Base-by-base conservation (phyloP, 2,113 vertebrate species). In the Catharus bicknelli region DNA sequence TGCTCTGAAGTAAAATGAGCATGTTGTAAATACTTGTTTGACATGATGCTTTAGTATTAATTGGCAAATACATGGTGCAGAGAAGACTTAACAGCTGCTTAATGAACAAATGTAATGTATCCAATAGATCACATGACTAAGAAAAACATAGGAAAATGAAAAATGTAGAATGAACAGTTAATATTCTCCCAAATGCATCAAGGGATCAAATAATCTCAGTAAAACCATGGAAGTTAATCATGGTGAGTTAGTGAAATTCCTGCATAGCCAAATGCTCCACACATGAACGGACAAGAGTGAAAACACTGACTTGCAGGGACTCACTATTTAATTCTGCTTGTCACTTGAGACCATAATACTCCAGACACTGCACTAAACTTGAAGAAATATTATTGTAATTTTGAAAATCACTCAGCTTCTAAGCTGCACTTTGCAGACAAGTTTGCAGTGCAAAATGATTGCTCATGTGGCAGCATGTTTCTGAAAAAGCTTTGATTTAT, bases 241-340 rank as follows among this genome's bases (percentile, higher is more conserved):
- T 77, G 38, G 8, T 50, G 40, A 17, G 2, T 79, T 75, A 26
- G 29, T 16, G 2, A 45, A 86, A 66, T 67, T 40, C 29, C 22
- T 1, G 0, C 32, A 11, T 43, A 36, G 12, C 48, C 12, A 8
- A 42, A 19, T 13, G 34, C 11, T 88, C 30, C 9, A 2, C 0
- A 5, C 50, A 40, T n/a, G 53, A 93, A 34, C 58, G 73, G 75
- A 30, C 38, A 58, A 81, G 34, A 83, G 34, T 53, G 53, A 82
- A 69, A 86, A 57, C 15, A 26, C 4, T 75, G 51, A 83, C 64
- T 85, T 57, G 18, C 29, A 42, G 32, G 48, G 27, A 58, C 54
- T 91, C 54, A 16, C 30, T 23, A 1, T 90, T 90, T 95, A 80
- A 90, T 95, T 80, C 68, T 53, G 66, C 17, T 42, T 84, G 63